Percentiles rank a stretch among this genome's conserved stretches.
Evolutionary conservation across 2,113 vertebrate genomes (phyloP).

Genomic region (Mungos mungo): DNA sequence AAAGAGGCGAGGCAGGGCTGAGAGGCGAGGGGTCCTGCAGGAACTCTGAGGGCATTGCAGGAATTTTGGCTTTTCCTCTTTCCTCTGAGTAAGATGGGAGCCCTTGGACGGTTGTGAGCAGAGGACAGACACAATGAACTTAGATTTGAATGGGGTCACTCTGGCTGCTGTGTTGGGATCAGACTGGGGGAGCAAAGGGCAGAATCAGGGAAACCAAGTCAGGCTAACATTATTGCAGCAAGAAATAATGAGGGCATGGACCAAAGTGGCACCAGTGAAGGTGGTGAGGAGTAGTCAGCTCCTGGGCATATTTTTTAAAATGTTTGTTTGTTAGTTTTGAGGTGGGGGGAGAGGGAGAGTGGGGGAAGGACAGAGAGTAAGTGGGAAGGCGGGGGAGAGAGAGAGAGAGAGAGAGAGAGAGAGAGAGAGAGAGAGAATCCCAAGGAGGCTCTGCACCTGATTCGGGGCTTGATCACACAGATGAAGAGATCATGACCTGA

Average conservation of each 20-base stretch:
- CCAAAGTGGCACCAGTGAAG: not conserved
- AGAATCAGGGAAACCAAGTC: not conserved
- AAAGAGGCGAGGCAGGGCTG: not conserved
- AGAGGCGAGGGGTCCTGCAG: not conserved
- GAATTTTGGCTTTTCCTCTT: not conserved
- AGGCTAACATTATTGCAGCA: rapidly evolving
- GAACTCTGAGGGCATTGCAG: rapidly evolving
- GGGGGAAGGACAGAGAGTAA: no score
- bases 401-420: no score
- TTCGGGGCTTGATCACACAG: no score
- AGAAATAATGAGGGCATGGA: not conserved
- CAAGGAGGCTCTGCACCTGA: no score
- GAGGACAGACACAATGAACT: not conserved
- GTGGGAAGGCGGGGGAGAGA: no score
- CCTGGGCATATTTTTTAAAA: no score
- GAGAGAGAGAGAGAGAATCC: no score
- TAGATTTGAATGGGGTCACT: not conserved
- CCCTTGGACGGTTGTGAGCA: not conserved
- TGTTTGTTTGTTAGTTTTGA: no score
- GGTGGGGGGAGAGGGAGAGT: no score
- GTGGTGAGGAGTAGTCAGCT: not conserved
- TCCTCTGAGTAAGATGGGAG: not conserved
- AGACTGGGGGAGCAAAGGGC: not conserved
- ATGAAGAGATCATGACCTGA: no score
- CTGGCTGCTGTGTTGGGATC: not conserved